Evolutionary conservation across 2,113 vertebrate species (phyloP).

Genomic region (Echinops telfairi): DNA sequence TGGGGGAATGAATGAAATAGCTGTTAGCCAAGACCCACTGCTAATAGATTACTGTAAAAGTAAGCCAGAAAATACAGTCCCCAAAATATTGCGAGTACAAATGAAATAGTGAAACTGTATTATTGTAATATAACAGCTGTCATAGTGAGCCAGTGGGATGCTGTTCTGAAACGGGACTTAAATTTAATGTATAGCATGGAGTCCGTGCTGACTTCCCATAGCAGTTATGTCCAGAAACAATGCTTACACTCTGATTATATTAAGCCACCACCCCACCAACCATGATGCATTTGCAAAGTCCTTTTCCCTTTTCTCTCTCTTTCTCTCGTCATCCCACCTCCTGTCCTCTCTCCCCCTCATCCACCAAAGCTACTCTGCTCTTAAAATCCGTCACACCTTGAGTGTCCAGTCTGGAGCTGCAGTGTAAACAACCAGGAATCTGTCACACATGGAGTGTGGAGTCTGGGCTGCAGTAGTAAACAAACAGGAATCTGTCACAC

Average conservation of each 20-base stretch:
- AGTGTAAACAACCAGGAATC: background rate
- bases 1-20: background rate
- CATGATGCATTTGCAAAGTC: background rate
- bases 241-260: background rate
- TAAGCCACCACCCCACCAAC: background rate
- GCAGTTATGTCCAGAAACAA: background rate
- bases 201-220: background rate
- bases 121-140: background rate
- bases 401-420: background rate
- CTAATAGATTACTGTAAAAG: slow-evolving; percentile 45
- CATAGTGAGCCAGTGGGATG: background rate
- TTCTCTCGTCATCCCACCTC: background rate
- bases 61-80: slow-evolving; percentile 17
- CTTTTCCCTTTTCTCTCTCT: background rate
- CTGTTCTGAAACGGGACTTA: background rate
- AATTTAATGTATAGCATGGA: background rate
- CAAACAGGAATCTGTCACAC: too few species aligned
- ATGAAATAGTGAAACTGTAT: slow-evolving; percentile 4
- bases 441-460: too few species aligned
- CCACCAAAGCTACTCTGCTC: background rate
- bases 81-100: background rate
- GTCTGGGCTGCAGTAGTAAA: too few species aligned
- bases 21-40: background rate
- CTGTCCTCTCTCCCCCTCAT: background rate
- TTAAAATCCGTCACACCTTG: background rate